These are phyloP conservation scores for Callimorpha dominula DNA, from an alignment of 2,888 invertebrate genomes.

Conservation along the genomic window DNA sequence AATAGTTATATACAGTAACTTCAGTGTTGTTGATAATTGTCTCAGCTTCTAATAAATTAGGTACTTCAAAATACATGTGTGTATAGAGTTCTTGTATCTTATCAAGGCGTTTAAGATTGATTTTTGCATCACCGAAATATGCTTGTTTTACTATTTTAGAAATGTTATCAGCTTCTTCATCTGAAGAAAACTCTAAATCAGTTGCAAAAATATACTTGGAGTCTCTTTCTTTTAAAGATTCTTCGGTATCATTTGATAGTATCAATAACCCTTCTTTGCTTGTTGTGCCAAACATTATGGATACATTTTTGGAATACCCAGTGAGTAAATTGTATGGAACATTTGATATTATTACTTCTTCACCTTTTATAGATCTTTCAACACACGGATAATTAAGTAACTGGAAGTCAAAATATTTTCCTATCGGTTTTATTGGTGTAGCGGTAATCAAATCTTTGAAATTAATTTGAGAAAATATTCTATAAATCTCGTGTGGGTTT, in stretches of 20 bases:
- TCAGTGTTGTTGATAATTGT: no score
- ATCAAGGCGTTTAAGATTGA: no score
- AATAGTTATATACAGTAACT: no score
- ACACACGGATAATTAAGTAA: conserved; percentile 65
- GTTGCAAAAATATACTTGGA: conserved; percentile 67
- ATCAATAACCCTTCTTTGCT: conserved; percentile 71
- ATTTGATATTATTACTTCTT: conserved; percentile 69
- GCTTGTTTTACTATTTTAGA: no score
- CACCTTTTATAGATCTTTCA: conserved; percentile 66
- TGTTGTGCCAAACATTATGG: conserved; percentile 45
- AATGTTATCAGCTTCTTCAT: conserved; percentile 55
- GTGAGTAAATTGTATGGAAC: conserved; percentile 69
- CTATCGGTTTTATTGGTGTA: conserved; percentile 62
- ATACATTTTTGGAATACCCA: conserved; percentile 57
- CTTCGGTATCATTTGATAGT: conserved; percentile 45
- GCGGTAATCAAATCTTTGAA: conserved; percentile 60
- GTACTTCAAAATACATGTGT: no score
- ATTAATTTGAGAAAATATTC: conserved; percentile 64
- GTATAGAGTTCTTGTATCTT: no score
- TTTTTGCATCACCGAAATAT: no score
- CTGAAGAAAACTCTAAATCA: conserved; percentile 69
- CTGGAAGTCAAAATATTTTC: conserved; percentile 60
- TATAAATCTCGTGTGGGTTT: conserved; percentile 70
- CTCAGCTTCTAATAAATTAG: no score
- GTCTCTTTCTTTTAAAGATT: conserved; percentile 59